Evolutionary conservation across 2,797 vertebrate genomes (phyloP).

Genomic region (Chaenodraco wilsoni): DNA sequence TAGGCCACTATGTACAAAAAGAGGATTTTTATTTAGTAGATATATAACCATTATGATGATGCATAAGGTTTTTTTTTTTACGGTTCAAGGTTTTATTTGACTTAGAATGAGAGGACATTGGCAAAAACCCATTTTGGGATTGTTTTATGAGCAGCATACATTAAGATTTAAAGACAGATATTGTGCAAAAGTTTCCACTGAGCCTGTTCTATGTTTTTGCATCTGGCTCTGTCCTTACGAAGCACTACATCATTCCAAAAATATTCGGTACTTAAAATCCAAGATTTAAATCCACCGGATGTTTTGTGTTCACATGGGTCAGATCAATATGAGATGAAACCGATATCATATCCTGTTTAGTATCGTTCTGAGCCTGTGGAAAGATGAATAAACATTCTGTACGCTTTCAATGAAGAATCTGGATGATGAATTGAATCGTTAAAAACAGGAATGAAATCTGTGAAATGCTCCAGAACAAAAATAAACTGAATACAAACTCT

Average conservation of each 20-base stretch:
- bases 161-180: constrained; percentile 36
- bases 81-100: constrained; percentile 30
- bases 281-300: constrained; percentile 20
- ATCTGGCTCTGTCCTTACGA: constrained; percentile 25
- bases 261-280: constrained; percentile 32
- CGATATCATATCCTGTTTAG: constrained; percentile 25
- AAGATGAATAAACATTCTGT: constrained; percentile 13
- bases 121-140: constrained; percentile 31
- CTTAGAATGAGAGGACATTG: constrained; percentile 31
- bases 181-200: constrained; percentile 57
- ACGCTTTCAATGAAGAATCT: neutral
- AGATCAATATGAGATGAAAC: constrained; percentile 24
- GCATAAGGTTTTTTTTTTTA: constrained; percentile 35
- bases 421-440: constrained; percentile 14
- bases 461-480: constrained; percentile 5
- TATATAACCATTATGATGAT: constrained; percentile 57
- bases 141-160: constrained; percentile 54
- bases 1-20: constrained; percentile 42
- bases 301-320: constrained; percentile 15
- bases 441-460: neutral
- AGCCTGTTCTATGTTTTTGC: constrained; percentile 32
- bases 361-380: neutral
- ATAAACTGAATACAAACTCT: constrained; percentile 13
- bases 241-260: constrained; percentile 16
- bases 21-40: constrained; percentile 34